Conservation (phyloP, 2,888 invertebrate species). For the Megamerina dolium region DNA sequence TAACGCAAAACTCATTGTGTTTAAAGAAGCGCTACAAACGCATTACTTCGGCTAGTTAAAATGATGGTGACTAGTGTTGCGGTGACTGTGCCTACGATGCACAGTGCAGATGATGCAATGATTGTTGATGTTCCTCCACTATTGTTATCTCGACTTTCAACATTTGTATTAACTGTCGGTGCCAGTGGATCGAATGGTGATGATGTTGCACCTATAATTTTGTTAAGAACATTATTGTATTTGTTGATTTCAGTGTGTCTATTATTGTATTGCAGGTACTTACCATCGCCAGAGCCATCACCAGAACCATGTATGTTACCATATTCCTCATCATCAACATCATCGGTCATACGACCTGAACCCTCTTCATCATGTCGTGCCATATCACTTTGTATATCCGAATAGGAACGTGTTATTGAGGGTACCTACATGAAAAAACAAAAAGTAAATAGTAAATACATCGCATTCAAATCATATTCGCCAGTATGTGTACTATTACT, state of each 20-base stretch:
- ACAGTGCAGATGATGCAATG: not conserved
- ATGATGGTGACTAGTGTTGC: slow-evolving; percentile 34
- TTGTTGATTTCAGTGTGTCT: not conserved
- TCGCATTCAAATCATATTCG: not conserved
- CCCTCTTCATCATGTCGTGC: slow-evolving; percentile 45
- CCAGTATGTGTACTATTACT: slow-evolving; percentile 18
- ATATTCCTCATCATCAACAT: slow-evolving; percentile 45
- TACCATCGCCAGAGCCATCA: slow-evolving; percentile 46
- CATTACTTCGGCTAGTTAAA: slow-evolving; percentile 20
- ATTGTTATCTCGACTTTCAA: slow-evolving; percentile 17
- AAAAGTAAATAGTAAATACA: not conserved
- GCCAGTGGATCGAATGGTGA: slow-evolving; percentile 31
- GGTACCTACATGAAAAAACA: slow-evolving; percentile 32
- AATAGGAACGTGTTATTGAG: slow-evolving; percentile 34
- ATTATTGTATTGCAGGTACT: slow-evolving; percentile 13
- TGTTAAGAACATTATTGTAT: not conserved
- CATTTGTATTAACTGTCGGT: slow-evolving; percentile 23
- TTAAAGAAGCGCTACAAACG: not conserved
- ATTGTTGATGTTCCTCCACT: not conserved
- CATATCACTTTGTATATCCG: slow-evolving; percentile 49
- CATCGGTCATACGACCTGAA: slow-evolving; percentile 38
- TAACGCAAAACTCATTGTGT: too few species aligned
- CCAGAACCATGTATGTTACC: slow-evolving; percentile 41
- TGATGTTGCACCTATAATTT: slow-evolving; percentile 27
- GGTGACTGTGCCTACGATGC: slow-evolving; percentile 11